These are phyloP conservation scores for Conopomorpha cramerella DNA, from an alignment of 1,140 invertebrate species.

Conservation along the genomic window DNA sequence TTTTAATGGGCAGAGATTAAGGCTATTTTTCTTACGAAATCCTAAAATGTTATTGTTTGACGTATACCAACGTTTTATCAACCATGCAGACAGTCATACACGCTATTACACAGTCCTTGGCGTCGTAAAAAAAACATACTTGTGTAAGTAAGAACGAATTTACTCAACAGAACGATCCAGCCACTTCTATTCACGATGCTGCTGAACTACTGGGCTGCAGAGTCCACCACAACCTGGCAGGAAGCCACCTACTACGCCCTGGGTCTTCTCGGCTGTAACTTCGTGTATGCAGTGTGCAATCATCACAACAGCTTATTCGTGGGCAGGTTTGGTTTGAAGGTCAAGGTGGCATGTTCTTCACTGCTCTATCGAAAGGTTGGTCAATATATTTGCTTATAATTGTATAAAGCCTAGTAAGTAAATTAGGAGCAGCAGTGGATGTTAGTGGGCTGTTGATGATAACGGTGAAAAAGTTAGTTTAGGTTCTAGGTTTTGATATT, in stretches of 20 bases:
- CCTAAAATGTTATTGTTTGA: slow-evolving; percentile 1
- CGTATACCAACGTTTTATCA: slow-evolving; percentile 3
- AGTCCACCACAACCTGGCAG: slow-evolving; percentile 13
- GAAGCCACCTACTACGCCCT: slow-evolving; percentile 37
- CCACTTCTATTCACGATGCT: slow-evolving; percentile 61
- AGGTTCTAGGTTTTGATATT: no score
- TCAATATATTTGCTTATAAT: no score
- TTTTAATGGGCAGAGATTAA: no score
- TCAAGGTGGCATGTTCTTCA: slow-evolving; percentile 73
- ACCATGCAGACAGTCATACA: no score
- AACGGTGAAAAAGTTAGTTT: no score
- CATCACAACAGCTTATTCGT: slow-evolving; percentile 39
- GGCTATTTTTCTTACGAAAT: slow-evolving; percentile 1
- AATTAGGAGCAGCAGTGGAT: no score
- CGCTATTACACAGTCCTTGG: no score
- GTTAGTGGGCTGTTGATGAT: no score
- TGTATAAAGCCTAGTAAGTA: no score
- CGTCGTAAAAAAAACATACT: no score
- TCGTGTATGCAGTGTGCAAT: slow-evolving; percentile 25
- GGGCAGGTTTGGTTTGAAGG: slow-evolving; percentile 36
- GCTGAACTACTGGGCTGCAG: slow-evolving; percentile 59
- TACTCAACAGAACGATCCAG: slow-evolving; percentile 37
- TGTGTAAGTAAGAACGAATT: no score
- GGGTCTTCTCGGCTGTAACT: slow-evolving; percentile 32
- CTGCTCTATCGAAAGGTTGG: slow-evolving; percentile 65